Evolutionary conservation across 2,888 invertebrate species (phyloP), one percentile per base, ranked within the genome.

Genomic region (Drosophila neonasuta): DNA sequence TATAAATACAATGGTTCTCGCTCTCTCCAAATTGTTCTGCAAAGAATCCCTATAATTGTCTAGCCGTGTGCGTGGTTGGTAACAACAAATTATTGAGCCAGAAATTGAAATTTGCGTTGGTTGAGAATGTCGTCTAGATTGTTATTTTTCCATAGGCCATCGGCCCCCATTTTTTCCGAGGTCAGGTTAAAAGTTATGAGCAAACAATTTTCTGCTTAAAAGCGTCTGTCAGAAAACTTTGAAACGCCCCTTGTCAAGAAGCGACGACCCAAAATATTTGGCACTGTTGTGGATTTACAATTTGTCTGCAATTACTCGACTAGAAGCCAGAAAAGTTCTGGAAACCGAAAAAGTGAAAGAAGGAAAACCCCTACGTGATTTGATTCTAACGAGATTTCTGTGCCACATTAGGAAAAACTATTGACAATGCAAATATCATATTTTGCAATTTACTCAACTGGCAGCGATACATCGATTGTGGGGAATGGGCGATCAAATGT

Each of bases 131-230:
- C 34, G 29, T 32, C 7, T 51, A 39, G 57, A 70, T 75, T 75
- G 71, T 71, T 73, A 42, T 59, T 55, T n/a, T 49, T 24, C 57
- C 51, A 71, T 65, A 52, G 75, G 61, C 67, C 42, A 34, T 29
- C 46, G 36, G 11, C 44, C 45, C 29, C 48, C 32, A 3, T n/a
- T 2, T 13, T 57, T 29, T 0, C 13, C 24, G 57, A 55, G 48
- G 54, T 48, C 57, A 54, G 69, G 57, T 77, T 70, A 74, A 79
- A 87, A 85, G 86, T 85, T 87, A 85, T 85, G 87, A 71, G 77
- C 82, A 85, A 85, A 87, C 87, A 81, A 81, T 81, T 81, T 81
- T 87, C 85, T 85, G 87, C 87, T 85, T 85, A 87, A 85, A 70
- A 81, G 87, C 87, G 87, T 71, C 82, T 85, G 81, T 81, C 81